These are phyloP conservation scores for Pungitius pungitius DNA, from an alignment of 2,113 vertebrate genomes.

Conservation along the genomic window DNA sequence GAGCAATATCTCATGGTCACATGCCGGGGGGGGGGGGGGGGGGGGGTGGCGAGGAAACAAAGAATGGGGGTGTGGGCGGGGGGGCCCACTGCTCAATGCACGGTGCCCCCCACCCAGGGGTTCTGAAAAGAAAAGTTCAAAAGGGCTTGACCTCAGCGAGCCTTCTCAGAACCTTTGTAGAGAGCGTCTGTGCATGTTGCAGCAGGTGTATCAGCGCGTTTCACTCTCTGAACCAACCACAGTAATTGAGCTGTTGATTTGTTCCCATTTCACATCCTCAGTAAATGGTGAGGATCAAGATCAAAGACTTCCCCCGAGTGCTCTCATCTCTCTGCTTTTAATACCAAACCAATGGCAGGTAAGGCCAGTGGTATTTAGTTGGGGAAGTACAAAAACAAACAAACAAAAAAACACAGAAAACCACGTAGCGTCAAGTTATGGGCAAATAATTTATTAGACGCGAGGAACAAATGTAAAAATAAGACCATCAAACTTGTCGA, in stretches of 20 bases:
- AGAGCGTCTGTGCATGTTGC: not conserved
- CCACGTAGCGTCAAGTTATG: not conserved
- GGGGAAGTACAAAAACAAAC: not conserved
- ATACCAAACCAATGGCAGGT: not conserved
- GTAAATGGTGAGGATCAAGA: not conserved
- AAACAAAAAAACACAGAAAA: too few species aligned
- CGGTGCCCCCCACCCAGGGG: constrained; percentile 51
- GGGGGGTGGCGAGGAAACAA: constrained; percentile 52
- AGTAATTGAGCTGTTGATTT: not conserved
- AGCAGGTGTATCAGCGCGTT: not conserved
- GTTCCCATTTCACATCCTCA: constrained; percentile 6
- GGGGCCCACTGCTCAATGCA: constrained; percentile 31
- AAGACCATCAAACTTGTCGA: too few species aligned
- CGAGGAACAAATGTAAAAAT: not conserved
- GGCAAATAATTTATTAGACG: not conserved
- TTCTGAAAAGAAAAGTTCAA: constrained; percentile 62
- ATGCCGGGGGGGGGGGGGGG: constrained; percentile 33
- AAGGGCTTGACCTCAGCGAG: constrained; percentile 62
- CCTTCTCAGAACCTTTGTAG: constrained; percentile 65
- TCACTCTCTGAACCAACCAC: not conserved
- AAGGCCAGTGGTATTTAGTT: not conserved
- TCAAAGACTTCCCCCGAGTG: not conserved
- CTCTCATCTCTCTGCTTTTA: not conserved
- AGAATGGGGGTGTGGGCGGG: constrained; percentile 28
- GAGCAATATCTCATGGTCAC: constrained; percentile 60